phyloP scores from a whole-genome alignment of 2,797 vertebrate genomes.

The Busarellus nigricollis region DNA sequence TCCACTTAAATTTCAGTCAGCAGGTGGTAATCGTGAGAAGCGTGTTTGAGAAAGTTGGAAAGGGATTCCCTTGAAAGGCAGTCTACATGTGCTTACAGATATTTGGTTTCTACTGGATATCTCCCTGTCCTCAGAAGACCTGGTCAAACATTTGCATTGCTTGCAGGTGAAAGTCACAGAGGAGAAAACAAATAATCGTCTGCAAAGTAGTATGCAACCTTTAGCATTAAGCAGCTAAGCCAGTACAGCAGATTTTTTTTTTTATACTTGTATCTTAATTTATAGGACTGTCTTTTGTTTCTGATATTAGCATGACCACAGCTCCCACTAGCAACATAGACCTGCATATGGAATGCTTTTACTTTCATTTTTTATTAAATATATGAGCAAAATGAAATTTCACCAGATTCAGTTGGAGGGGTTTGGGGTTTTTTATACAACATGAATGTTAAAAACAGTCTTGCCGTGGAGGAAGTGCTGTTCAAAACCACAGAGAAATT shows the following conservation, averaged over 20 bases:
- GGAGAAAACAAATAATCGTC: background rate
- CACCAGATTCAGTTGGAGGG: background rate
- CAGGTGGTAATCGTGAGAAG: background rate
- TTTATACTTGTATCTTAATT: background rate
- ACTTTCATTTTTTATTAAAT: background rate
- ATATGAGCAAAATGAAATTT: background rate
- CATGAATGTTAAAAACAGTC: background rate
- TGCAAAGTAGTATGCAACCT: background rate
- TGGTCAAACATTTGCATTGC: background rate
- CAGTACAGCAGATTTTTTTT: background rate
- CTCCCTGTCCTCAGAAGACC: background rate
- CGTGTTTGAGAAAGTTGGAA: background rate
- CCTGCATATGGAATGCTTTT: background rate
- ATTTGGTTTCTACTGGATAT: background rate
- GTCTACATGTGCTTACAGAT: background rate
- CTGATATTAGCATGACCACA: background rate
- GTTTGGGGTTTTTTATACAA: background rate
- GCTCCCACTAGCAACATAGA: background rate
- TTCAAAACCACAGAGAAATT: background rate
- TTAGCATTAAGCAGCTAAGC: background rate
- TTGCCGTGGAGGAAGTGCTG: background rate
- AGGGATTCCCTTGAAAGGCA: background rate
- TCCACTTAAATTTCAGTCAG: background rate
- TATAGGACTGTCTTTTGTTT: background rate
- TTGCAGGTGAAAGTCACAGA: background rate